phyloP scores from a whole-genome alignment of 1,140 invertebrate genomes.

The Drosophila leontia region DNA sequence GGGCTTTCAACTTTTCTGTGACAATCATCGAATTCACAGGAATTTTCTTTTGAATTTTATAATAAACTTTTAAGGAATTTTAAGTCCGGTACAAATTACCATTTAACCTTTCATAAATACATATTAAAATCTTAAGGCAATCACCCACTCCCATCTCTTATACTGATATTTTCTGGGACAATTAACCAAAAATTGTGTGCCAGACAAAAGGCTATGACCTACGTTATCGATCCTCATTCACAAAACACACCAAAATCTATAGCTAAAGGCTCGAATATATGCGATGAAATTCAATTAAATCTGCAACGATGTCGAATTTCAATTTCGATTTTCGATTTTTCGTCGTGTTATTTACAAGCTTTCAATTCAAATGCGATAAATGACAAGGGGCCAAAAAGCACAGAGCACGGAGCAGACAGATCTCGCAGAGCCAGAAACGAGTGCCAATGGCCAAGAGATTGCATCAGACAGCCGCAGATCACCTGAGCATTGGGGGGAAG shows the following conservation, averaged over 20 bases:
- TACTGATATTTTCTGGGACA: background rate
- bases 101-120: too few relatives aligned
- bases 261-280: conserved; percentile 9
- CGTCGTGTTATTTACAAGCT: conserved; percentile 71
- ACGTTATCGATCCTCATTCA: background rate
- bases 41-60: background rate
- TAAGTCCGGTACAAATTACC: background rate
- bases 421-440: conserved; percentile 43
- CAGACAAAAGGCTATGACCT: conserved; percentile 29
- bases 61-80: too few relatives aligned
- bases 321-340: conserved; percentile 70
- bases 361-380: conserved; percentile 80
- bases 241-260: conserved; percentile 3
- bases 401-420: conserved; percentile 39
- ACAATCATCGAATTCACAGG: background rate
- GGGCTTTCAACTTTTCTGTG: background rate
- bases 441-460: conserved; percentile 65
- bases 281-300: conserved; percentile 57
- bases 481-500: background rate
- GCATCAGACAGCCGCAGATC: conserved; percentile 57
- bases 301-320: conserved; percentile 60
- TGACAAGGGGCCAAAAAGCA: conserved; percentile 53
- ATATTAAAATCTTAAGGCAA: background rate
- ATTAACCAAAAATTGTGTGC: conserved; percentile 6
- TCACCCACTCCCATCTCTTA: background rate